Evolutionary conservation across 2,797 vertebrate genomes (phyloP).

Genomic region (Cottoperca gobio): DNA sequence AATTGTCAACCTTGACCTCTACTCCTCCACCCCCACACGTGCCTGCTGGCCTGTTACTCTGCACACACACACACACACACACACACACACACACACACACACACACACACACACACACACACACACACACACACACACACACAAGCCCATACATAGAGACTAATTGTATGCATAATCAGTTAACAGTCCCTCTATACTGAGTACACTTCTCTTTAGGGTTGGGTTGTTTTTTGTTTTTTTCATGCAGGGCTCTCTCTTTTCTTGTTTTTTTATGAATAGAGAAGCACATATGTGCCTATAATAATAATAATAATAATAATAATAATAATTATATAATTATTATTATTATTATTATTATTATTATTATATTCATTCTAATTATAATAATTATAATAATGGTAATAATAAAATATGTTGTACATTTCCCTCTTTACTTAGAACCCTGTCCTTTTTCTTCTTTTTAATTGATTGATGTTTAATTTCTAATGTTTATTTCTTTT

Average conservation of each 20-base stretch:
- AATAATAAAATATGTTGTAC: neutral
- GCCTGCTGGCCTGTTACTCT: conserved; percentile 59
- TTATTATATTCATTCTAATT: no score
- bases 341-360: no score
- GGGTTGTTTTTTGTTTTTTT: neutral
- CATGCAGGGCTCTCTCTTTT: neutral
- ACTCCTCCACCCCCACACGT: conserved; percentile 37
- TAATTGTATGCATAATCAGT: neutral
- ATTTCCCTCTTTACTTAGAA: neutral
- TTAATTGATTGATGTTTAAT: neutral
- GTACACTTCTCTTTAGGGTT: neutral
- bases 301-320: no score
- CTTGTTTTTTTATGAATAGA: neutral
- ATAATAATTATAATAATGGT: neutral
- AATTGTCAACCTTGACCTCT: conserved; percentile 76
- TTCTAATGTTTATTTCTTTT: neutral
- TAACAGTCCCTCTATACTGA: neutral
- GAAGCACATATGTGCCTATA: no score
- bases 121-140: neutral
- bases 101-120: conserved; percentile 12
- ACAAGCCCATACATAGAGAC: neutral
- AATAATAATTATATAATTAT: neutral
- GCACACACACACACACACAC: neutral
- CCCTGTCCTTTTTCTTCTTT: neutral
- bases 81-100: neutral